Conservation (phyloP, 2,113 vertebrate genomes). For the Scomber japonicus region DNA sequence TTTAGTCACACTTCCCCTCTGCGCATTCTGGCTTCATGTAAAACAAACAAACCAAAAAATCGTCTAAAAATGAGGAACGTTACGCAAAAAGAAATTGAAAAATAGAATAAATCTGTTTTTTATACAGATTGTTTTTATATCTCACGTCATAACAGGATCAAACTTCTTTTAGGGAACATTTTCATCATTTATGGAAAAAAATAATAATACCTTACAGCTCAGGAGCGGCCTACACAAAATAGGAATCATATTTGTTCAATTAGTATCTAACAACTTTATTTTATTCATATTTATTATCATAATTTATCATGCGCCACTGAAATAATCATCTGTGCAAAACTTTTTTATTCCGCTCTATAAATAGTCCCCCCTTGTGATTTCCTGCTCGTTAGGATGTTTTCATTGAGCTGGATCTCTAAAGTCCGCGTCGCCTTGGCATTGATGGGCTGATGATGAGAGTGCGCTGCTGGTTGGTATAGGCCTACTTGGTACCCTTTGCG, state of each 20-base stretch:
- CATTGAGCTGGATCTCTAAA: constrained; percentile 5
- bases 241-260: background rate
- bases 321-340: background rate
- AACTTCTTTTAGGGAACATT: background rate
- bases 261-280: background rate
- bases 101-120: background rate
- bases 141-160: background rate
- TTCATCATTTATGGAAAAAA: background rate
- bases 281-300: background rate
- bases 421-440: constrained; percentile 53
- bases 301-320: background rate
- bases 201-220: background rate
- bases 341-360: background rate
- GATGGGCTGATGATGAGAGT: constrained; percentile 56
- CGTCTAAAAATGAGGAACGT: no score
- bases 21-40: background rate
- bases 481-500: constrained; percentile 48
- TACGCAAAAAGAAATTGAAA: no score
- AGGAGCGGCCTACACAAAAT: background rate
- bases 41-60: no score
- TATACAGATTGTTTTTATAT: background rate
- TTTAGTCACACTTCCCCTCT: background rate
- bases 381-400: constrained; percentile 9
- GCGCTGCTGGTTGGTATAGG: constrained; percentile 55
- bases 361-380: background rate